Evolutionary conservation across 2,797 vertebrate genomes (phyloP).

Genomic region (Philypnodon macrostomus): DNA sequence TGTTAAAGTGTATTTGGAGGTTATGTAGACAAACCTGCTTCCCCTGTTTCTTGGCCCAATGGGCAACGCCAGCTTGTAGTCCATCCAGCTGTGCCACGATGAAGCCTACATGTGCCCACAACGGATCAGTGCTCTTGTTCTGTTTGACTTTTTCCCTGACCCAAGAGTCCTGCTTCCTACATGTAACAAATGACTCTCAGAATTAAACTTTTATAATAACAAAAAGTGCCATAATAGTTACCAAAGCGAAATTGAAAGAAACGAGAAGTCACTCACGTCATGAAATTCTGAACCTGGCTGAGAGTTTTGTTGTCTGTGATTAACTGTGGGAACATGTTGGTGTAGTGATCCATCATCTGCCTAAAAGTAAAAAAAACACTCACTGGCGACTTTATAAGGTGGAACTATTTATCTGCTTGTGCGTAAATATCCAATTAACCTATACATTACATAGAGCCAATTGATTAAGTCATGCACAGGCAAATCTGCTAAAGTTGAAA

Average conservation of each 20-base stretch:
- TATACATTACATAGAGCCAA: too few relatives aligned
- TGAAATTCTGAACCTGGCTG: slow-evolving; percentile 77
- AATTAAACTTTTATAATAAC: not conserved
- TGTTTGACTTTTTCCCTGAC: slow-evolving; percentile 80
- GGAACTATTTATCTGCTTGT: too few relatives aligned
- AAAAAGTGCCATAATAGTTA: slow-evolving; percentile 1
- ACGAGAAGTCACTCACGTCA: slow-evolving; percentile 77
- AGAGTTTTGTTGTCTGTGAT: slow-evolving; percentile 70
- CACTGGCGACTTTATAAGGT: too few relatives aligned
- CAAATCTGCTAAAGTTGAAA: too few relatives aligned
- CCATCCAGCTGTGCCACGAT: slow-evolving; percentile 87
- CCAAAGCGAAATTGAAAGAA: slow-evolving; percentile 47
- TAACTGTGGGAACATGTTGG: slow-evolving; percentile 88
- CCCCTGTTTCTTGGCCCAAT: slow-evolving; percentile 78
- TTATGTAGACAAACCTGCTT: slow-evolving; percentile 67
- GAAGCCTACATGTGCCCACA: slow-evolving; percentile 86
- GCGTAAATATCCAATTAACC: too few relatives aligned
- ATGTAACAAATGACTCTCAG: not conserved
- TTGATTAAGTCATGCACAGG: too few relatives aligned
- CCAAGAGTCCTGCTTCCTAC: slow-evolving; percentile 85
- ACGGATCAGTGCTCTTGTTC: slow-evolving; percentile 75
- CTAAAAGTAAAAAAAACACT: too few relatives aligned
- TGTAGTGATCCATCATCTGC: slow-evolving; percentile 86
- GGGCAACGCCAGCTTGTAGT: slow-evolving; percentile 79
- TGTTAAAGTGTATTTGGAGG: not conserved